These are phyloP conservation scores for Epizoanthus stellaris DNA, from an alignment of 92 coral and sea anemone genomes.

Conservation along the genomic window DNA sequence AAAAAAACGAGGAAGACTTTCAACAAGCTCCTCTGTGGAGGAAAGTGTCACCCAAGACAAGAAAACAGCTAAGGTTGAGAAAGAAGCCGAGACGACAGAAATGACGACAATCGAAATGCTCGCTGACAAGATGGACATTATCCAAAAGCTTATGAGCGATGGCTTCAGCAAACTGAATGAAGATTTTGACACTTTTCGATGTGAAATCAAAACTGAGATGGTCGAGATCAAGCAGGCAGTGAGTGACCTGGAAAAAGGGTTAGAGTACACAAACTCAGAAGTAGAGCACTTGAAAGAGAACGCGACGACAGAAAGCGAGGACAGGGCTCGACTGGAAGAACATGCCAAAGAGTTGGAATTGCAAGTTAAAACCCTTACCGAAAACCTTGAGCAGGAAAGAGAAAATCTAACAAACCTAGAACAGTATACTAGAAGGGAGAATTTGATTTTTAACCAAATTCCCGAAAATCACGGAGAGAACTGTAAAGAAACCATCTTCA, in stretches of 20 bases:
- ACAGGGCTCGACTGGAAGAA: background rate
- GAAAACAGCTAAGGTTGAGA: too few relatives aligned
- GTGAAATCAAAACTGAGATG: slow-evolving; percentile 33
- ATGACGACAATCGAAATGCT: too few relatives aligned
- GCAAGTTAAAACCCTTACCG: slow-evolving; percentile 6
- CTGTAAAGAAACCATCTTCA: slow-evolving; percentile 6
- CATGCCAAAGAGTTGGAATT: background rate
- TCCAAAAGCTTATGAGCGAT: too few relatives aligned
- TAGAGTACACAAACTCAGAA: slow-evolving; percentile 24
- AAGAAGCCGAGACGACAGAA: too few relatives aligned
- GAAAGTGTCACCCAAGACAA: too few relatives aligned
- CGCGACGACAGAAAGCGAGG: background rate
- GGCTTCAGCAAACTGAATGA: slow-evolving; percentile 29
- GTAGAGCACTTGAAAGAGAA: slow-evolving; percentile 9
- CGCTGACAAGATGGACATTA: too few relatives aligned
- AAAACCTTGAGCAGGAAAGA: slow-evolving; percentile 36
- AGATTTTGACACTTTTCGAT: slow-evolving; percentile 28
- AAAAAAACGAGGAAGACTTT: too few relatives aligned
- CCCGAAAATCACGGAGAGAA: slow-evolving; percentile 24
- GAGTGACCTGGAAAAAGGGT: slow-evolving; percentile 19
- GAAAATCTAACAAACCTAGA: slow-evolving; percentile 27
- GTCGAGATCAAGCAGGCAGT: slow-evolving; percentile 4
- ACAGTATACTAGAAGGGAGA: slow-evolving; percentile 33
- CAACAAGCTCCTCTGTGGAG: too few relatives aligned
- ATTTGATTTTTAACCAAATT: slow-evolving; percentile 21